Conservation (phyloP, 2,888 invertebrate species). For the Troilus luridus region DNA sequence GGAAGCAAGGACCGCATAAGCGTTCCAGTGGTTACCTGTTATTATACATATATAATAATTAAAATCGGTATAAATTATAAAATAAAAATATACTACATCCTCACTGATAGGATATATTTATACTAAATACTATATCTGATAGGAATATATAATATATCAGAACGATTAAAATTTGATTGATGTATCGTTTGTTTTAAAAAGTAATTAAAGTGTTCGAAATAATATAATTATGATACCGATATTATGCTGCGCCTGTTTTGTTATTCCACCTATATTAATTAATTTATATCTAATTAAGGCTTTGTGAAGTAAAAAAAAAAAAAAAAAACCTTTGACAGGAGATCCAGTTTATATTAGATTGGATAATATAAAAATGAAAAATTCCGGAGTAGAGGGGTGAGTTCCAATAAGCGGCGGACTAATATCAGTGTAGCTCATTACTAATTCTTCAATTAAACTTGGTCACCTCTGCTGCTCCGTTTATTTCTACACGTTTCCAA, state of each 20-base stretch:
- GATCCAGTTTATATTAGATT: not conserved
- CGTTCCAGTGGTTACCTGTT: too few relatives aligned
- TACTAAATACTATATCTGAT: too few relatives aligned
- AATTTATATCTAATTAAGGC: not conserved
- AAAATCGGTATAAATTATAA: too few relatives aligned
- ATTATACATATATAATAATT: too few relatives aligned
- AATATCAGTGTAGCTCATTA: constrained; percentile 37
- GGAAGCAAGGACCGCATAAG: too few relatives aligned
- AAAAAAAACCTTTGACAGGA: not conserved
- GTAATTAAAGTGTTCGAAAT: not conserved
- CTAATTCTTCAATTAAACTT: constrained; percentile 28
- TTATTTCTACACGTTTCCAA: not conserved
- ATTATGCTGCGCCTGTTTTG: not conserved
- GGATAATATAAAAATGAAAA: constrained; percentile 35
- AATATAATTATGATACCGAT: not conserved
- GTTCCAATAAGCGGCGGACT: constrained; percentile 15
- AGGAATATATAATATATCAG: too few relatives aligned
- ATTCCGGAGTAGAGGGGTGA: not conserved
- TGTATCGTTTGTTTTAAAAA: not conserved
- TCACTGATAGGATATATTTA: too few relatives aligned
- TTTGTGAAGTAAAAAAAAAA: not conserved
- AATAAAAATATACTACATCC: too few relatives aligned
- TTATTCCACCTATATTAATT: not conserved
- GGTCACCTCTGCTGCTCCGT: not conserved
- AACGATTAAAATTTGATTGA: too few relatives aligned